These are phyloP conservation scores for Molorchus minor DNA, from an alignment of 2,888 invertebrate genomes.

Conservation along the genomic window DNA sequence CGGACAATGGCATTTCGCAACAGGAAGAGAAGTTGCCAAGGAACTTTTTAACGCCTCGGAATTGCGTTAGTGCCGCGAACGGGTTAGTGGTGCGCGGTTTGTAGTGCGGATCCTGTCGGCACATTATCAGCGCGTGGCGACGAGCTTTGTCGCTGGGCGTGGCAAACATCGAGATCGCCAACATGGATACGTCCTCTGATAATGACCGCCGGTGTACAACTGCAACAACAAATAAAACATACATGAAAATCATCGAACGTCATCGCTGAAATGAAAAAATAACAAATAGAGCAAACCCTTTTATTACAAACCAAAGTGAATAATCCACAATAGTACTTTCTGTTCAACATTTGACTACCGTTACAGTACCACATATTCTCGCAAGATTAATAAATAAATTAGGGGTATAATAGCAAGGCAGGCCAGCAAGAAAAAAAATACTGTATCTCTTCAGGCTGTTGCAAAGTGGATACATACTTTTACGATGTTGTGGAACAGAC, in stretches of 20 bases:
- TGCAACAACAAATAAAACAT: conserved; percentile 48
- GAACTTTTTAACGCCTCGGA: conserved; percentile 84
- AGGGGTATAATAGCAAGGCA: conserved; percentile 11
- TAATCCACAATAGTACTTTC: no score
- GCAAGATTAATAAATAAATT: not conserved
- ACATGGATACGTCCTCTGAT: conserved; percentile 74
- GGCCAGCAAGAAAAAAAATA: conserved; percentile 34
- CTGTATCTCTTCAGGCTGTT: conserved; percentile 21
- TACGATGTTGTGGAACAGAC: conserved; percentile 56
- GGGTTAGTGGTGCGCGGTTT: conserved; percentile 77
- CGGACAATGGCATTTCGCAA: conserved; percentile 79
- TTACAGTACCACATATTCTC: no score
- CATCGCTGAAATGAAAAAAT: not conserved
- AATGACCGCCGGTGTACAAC: conserved; percentile 77
- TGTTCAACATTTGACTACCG: no score
- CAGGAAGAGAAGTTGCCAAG: conserved; percentile 83
- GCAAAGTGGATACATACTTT: conserved; percentile 49
- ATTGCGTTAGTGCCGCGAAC: conserved; percentile 77
- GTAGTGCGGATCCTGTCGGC: conserved; percentile 84
- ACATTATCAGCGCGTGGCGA: conserved; percentile 81
- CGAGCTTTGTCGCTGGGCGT: conserved; percentile 79
- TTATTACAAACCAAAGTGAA: not conserved
- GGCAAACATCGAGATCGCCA: conserved; percentile 69
- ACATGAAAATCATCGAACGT: conserved; percentile 29
- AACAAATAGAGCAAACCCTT: conserved; percentile 14